Evolutionary conservation across 2,113 vertebrate genomes (phyloP), one percentile per base, ranked within the genome.

Genomic region (Cryptotis parvus): DNA sequence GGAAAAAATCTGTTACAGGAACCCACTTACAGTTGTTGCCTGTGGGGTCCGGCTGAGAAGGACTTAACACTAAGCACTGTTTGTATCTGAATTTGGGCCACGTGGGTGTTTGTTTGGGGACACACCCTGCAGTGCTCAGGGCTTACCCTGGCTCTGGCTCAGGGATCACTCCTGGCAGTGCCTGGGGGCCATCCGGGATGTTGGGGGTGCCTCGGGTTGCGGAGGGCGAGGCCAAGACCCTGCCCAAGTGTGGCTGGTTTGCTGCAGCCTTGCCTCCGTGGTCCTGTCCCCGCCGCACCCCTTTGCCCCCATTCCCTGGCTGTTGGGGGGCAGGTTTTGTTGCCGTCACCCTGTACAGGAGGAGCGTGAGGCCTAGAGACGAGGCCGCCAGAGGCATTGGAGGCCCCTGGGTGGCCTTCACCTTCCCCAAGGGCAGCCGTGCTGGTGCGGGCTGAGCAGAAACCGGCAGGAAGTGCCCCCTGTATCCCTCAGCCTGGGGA

Each of bases 21-120:
- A 77, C 77, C 49, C 37, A 4, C 31, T 18, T 26, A 43, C 6
- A 0, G 55, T 1, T 6, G 35, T 66, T 35, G 55, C 35, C 33
- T 65, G 43, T 0, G 3, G 26, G 74, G 81, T 27, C 77, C 72
- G 27, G 55, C 58, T 20, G 29, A 93, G 76, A 79, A 45, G 35
- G 35, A 75, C 81, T 52, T 55, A 61, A 76, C 61, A 39, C 41
- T 29, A 72, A 86, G 66, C 70, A 68, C 22, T 14, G 4, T 43
- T 35, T 72, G 41, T 41, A 55, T 89, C 70, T 74, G 20, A 26
- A 65, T 75, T 91, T 87, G 87, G 90, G 18, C 22, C 22, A 58
- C 22, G 3, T 58, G 55, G 18, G 1, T 58, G 55, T 58, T 24
- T 58, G 55, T 18, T 76, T 35, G 85, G 49, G 41, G 39, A 2